Evolutionary conservation across 1,140 invertebrate genomes (phyloP), one percentile per base, ranked within the genome.

Genomic region (Euborellia annulipes): DNA sequence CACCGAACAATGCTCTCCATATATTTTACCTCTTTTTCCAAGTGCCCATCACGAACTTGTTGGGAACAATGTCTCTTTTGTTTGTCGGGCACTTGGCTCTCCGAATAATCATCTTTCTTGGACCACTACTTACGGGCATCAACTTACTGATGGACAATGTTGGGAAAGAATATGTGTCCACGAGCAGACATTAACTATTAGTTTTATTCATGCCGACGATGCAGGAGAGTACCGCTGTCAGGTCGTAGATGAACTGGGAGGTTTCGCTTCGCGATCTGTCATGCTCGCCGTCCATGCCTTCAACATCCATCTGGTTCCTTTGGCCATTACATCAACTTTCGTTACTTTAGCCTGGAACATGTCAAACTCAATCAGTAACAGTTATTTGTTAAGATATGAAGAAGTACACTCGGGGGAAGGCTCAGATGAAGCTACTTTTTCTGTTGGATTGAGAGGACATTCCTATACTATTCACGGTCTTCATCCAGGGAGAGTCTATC

Each of bases 301-400:
- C 7, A 54, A 55, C 39, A 44, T 55, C 3, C 42, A 48, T 20
- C 46, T 55, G 6, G 47, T 54, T 22, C 50, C 52, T 1, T 20
- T 55, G 2, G 45, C 52, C 11, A 41, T 54, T 7, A 50, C 52
- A 6, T 52, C 54, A 0, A 54, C 52, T 1, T 55, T 54, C 49
- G 52, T 55, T 4, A 55, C 54, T 3, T 37, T 55, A 16, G 42
- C 53, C 18, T 55, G 54, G 54, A 55, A 55, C 39, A 46, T 51
- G 36, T 49, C 49, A 0, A 46, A 20, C 14, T 34, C 41, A n/a
- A 32, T 52, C 4, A 41, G 40, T 20, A 52, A 40, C 11, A 52
- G 41, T 39, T 55, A 54, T 39, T 22, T 50, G 34, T 36, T 55
- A 16, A 43, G 50, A 1, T 55, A 54, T 39, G 48, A 49, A 32